Base-by-base conservation (phyloP, 2,888 invertebrate genomes). In the Quadriops clusia region DNA sequence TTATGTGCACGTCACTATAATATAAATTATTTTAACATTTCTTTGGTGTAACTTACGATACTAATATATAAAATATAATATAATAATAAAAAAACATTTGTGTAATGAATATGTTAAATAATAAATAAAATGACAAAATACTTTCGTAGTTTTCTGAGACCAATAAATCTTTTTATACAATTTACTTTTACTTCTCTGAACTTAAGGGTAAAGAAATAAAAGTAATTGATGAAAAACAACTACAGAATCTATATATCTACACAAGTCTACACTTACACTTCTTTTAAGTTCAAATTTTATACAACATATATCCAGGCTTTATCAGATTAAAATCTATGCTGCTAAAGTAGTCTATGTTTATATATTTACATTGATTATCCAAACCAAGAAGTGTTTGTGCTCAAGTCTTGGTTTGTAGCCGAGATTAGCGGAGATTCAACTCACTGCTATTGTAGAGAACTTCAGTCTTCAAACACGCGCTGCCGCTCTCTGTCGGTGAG, bases 381-480 rank as follows among this genome's bases (percentile, higher is more conserved):
- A 18, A 18, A 18, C 18, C 7, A 18, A 18, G n/a, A 18, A 24
- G 11, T 14, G 15, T 7, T 27, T 9, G 22, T 16, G 13, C 23
- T 23, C 28, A 32, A 32, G 28, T 32, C 32, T 32, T n/a, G n/a
- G n/a, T n/a, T n/a, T n/a, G n/a, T n/a, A n/a, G n/a, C n/a, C n/a
- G n/a, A n/a, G n/a, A n/a, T 36, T 39, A 44, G 32, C 42, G 44
- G 34, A 61, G 44, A 36, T 59, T 55, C 42, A 60, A 38, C 26
- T 59, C 59, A 40, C 56, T 55, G n/a, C n/a, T n/a, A 37, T 48
- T 51, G 41, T 45, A 48, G 39, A 54, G 56, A 38, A 55, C 51
- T 50, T 76, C 75, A 37, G 69, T 65, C 54, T 76, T 76, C 38
- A 74, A 67, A 56, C 76, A 75, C 36, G 76, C 77, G 54, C 76